Evolutionary conservation across 2,888 invertebrate species (phyloP), one percentile per base, ranked within the genome.

Genomic region (Argynnis bischoffii): DNA sequence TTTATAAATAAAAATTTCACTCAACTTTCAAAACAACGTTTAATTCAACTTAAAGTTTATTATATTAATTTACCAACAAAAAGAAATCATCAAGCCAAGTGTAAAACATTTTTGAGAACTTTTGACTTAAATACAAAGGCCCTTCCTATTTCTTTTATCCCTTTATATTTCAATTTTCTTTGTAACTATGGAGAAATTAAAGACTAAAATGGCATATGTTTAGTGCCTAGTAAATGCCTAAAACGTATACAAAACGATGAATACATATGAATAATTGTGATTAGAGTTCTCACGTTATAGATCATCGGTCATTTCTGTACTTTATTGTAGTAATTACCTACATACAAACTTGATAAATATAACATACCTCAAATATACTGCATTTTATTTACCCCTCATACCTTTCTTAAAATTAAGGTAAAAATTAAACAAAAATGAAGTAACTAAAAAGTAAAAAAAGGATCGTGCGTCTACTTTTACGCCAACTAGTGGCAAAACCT

Each of bases 281-380:
- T 90, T 91, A 91, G 90, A 82, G 79, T 85, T 81, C 76, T 82
- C 82, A 83, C 82, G 77, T 89, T 90, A 90, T 90, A 90, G 88
- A 83, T 89, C 89, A 90, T 90, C 81, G 81, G 81, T 88, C 88
- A 88, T 90, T 90, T 90, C 91, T 88, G 88, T 92, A 92, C 82
- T 89, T 91, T 90, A 92, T 86, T 87, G 90, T 92, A 92, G 92
- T 88, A 88, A 90, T 89, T 41, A 89, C 84, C 89, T 90, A 90
- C 92, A 91, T 92, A 92, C 90, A 90, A 92, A 91, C 88, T 92
- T 86, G 90, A 92, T 92, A 91, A 90, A 91, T 92, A 91, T 89
- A 91, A 92, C 89, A 89, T 92, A 92, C 92, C 90, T 91, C 90
- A 88, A 91, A 89, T 81, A 81, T 75, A 82, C 85, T 85, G 89